Conservation (phyloP, 1,140 invertebrate species). For the Drosophila littoralis region DNA sequence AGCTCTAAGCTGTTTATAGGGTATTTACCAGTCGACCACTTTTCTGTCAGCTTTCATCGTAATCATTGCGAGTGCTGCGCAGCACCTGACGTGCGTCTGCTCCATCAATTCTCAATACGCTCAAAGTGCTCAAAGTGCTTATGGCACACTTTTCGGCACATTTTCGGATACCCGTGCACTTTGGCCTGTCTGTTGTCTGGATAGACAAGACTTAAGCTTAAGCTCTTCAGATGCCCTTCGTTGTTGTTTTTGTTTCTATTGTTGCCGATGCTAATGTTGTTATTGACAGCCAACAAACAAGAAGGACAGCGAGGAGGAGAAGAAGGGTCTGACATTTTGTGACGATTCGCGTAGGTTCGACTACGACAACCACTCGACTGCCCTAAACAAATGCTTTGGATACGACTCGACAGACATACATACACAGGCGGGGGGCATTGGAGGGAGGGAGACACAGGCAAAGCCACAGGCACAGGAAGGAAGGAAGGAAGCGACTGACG, state of each 20-base stretch:
- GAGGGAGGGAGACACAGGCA: constrained; percentile 11
- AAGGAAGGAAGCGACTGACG: constrained; percentile 22
- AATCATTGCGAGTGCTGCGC: constrained; percentile 14
- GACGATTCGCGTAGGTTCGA: constrained; percentile 5
- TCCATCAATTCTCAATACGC: constrained; percentile 42
- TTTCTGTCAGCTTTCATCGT: constrained; percentile 10
- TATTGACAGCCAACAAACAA: constrained; percentile 51
- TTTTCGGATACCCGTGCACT: constrained; percentile 11
- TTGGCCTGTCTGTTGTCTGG: constrained; percentile 54
- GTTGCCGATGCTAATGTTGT: constrained; percentile 47
- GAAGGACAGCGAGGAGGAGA: constrained; percentile 24
- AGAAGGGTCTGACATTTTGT: constrained; percentile 3
- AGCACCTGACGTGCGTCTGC: constrained; percentile 32
- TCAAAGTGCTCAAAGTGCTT: constrained; percentile 50
- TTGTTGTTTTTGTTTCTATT: constrained; percentile 9
- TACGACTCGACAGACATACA: neutral
- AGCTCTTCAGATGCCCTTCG: constrained; percentile 26
- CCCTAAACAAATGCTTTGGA: neutral
- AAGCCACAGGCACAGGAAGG: constrained; percentile 36
- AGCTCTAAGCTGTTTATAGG: no score
- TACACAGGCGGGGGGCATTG: neutral
- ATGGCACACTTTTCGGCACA: constrained; percentile 51
- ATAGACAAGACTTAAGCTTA: constrained; percentile 53
- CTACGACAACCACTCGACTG: neutral
- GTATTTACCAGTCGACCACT: no score